Conservation (phyloP, 1,140 invertebrate genomes). For the Meloidogyne exigua region DNA sequence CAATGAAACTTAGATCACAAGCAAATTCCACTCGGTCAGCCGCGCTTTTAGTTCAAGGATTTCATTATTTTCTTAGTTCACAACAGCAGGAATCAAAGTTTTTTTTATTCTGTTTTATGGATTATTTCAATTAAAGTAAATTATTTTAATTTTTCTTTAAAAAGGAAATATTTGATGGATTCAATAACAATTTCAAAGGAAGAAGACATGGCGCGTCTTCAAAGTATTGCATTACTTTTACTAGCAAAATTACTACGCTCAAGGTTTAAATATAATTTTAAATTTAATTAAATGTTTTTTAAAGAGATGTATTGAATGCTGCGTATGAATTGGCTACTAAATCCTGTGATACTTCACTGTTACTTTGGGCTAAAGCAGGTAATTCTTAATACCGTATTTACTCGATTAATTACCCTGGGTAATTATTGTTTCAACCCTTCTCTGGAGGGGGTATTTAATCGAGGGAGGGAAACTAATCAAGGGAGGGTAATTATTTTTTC, state of each 20-base stretch:
- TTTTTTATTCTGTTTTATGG: too few relatives aligned
- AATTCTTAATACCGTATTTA: neutral
- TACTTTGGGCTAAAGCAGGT: constrained; percentile 39
- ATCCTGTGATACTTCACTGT: constrained; percentile 27
- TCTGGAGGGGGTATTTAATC: too few relatives aligned
- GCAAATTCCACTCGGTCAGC: constrained; percentile 35
- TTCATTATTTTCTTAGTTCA: constrained; percentile 38
- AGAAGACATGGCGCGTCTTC: constrained; percentile 39
- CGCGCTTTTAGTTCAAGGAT: constrained; percentile 36
- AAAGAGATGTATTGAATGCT: constrained; percentile 37
- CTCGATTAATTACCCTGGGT: too few relatives aligned
- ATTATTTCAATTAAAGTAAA: too few relatives aligned
- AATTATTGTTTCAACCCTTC: too few relatives aligned
- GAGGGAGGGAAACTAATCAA: too few relatives aligned
- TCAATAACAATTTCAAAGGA: constrained; percentile 38
- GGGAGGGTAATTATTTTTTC: too few relatives aligned
- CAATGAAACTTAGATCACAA: constrained; percentile 20
- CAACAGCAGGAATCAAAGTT: constrained; percentile 41
- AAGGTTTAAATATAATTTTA: neutral
- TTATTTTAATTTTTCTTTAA: neutral
- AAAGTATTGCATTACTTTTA: constrained; percentile 34
- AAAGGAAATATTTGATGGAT: constrained; percentile 41
- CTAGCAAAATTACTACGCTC: constrained; percentile 33
- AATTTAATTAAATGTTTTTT: neutral
- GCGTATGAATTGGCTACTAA: constrained; percentile 36